Conservation (phyloP, 2,797 vertebrate genomes). For the Sphenopsis melanotis region DNA sequence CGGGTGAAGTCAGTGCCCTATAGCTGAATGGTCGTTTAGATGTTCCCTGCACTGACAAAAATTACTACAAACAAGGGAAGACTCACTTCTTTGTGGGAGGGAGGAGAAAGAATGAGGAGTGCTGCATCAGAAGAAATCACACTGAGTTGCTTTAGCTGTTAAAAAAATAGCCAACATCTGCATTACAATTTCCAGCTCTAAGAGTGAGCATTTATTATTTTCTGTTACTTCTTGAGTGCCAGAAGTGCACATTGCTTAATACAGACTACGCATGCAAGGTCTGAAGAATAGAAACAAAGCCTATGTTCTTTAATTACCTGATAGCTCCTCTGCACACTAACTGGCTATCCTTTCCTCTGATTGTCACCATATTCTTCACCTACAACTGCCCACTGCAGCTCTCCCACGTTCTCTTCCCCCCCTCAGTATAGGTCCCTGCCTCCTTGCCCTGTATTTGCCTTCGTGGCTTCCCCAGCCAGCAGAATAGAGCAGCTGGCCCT, state of each 20-base stretch:
- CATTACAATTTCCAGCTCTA: background rate
- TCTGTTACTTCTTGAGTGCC: background rate
- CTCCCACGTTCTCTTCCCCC: background rate
- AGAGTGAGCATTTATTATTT: background rate
- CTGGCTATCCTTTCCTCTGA: background rate
- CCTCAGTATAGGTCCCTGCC: background rate
- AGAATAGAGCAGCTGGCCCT: background rate
- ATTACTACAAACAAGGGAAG: constrained; percentile 28
- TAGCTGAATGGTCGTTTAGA: constrained; percentile 28
- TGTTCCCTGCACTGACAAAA: constrained; percentile 30
- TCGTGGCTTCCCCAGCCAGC: background rate
- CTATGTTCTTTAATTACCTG: background rate
- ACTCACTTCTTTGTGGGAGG: background rate
- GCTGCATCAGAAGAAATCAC: background rate
- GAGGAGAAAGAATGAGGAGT: background rate
- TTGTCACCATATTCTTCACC: background rate
- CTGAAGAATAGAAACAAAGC: background rate
- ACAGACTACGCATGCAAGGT: rapidly evolving
- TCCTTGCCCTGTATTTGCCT: background rate
- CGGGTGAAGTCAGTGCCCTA: background rate
- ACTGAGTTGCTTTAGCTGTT: background rate
- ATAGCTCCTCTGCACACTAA: background rate
- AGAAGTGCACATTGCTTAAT: background rate
- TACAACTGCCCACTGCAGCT: background rate
- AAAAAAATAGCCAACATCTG: background rate